Conservation (phyloP, 1,140 invertebrate genomes). For the Monomorium pharaonis region DNA sequence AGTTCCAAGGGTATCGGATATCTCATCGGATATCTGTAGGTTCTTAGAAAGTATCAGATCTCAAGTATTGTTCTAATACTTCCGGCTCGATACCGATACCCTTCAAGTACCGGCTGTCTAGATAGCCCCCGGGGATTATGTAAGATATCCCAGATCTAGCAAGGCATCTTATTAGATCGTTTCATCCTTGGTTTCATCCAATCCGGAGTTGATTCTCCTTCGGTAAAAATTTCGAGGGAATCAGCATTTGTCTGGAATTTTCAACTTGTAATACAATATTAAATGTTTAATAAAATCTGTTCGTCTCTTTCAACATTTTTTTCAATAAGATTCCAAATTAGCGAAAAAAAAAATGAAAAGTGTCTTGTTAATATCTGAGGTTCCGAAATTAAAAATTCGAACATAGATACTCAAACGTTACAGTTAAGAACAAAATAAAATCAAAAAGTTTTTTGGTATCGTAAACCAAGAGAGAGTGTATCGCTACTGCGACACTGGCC, state of each 20-base stretch:
- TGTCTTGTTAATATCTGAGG: background rate
- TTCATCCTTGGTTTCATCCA: background rate
- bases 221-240: background rate
- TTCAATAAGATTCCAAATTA: background rate
- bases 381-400: background rate
- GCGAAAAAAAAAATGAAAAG: background rate
- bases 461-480: background rate
- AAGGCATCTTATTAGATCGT: background rate
- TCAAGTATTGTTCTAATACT: constrained; percentile 15
- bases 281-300: background rate
- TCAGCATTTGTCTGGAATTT: background rate
- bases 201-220: background rate
- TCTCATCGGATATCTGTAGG: background rate
- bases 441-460: background rate
- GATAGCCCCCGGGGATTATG: background rate
- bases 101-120: background rate
- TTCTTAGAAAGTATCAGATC: constrained; percentile 4
- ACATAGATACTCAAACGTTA: background rate
- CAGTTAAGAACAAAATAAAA: background rate
- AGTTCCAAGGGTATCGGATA: background rate
- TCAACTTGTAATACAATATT: background rate
- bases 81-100: constrained; percentile 8
- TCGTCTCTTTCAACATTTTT: background rate
- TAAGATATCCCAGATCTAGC: background rate
- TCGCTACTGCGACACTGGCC: constrained; percentile 12